A percentile compares a stretch with the other conserved stretches of the same genome.
Evolutionary conservation across 2,797 vertebrate species (phyloP).

Genomic region (Hemibagrus guttatus): DNA sequence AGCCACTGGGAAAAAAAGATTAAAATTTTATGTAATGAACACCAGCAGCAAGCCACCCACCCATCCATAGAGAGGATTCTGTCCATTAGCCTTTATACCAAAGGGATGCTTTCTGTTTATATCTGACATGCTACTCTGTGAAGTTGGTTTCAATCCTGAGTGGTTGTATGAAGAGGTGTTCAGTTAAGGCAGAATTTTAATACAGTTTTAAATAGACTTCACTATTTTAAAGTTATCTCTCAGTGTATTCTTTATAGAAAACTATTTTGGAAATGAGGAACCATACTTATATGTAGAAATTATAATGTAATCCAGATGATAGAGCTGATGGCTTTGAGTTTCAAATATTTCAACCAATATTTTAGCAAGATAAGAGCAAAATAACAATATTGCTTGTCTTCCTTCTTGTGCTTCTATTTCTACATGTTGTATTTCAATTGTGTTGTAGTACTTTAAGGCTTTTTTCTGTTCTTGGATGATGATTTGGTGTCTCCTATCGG

Average conservation of each 20-base stretch:
- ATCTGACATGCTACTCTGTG: not conserved
- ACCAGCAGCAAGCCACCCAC: not conserved
- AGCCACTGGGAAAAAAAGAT: conserved; percentile 12
- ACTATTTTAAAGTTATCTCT: not conserved
- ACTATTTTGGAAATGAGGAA: not conserved
- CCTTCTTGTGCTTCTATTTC: not conserved
- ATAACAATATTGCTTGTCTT: not conserved
- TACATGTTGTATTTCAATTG: not conserved
- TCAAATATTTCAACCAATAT: not conserved
- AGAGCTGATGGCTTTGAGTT: not conserved
- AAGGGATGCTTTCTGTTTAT: conserved; percentile 17
- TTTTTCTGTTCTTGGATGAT: not conserved
- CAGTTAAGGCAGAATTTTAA: not conserved
- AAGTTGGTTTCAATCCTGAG: not conserved
- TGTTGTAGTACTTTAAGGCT: not conserved
- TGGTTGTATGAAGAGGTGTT: not conserved
- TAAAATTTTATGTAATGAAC: conserved; percentile 34
- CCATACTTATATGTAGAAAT: not conserved
- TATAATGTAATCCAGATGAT: not conserved
- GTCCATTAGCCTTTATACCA: conserved; percentile 33
- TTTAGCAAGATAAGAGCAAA: not conserved
- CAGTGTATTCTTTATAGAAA: not conserved
- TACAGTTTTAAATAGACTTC: not conserved
- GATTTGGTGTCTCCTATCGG: not conserved
- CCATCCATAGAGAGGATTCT: conserved; percentile 6